phyloP scores from a whole-genome alignment of 2,113 vertebrate genomes.

The Melanotaenia duboulayi region DNA sequence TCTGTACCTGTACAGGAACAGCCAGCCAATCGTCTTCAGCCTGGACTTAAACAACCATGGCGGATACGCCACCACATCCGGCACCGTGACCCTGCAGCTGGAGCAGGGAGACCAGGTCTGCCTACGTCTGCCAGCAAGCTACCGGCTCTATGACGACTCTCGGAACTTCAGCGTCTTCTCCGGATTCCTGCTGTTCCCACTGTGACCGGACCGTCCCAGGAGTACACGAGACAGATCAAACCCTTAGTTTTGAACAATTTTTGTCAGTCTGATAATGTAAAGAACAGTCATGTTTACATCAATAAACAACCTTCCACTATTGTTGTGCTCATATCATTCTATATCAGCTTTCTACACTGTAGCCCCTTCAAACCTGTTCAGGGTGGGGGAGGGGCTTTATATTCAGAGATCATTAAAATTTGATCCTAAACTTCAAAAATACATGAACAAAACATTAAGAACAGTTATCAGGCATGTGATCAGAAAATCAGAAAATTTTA shows the following conservation, averaged over 20 bases:
- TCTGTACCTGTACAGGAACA: constrained; percentile 68
- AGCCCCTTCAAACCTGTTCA: too few relatives aligned
- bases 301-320: background rate
- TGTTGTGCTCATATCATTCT: background rate
- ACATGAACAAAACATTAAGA: background rate
- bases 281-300: too few relatives aligned
- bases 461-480: background rate
- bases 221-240: background rate
- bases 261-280: too few relatives aligned
- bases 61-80: constrained; percentile 57
- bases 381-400: background rate
- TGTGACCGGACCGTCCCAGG: constrained; percentile 2
- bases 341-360: too few relatives aligned
- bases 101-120: constrained; percentile 46
- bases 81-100: constrained; percentile 49
- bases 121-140: constrained; percentile 69
- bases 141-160: constrained; percentile 75
- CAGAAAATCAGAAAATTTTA: constrained; percentile 47
- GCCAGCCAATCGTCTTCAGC: constrained; percentile 57
- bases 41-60: constrained; percentile 75
- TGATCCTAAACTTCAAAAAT: background rate
- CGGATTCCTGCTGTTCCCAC: constrained; percentile 69
- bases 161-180: constrained; percentile 73
- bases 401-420: background rate
- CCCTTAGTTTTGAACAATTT: too few relatives aligned